A percentile compares a stretch with the other conserved stretches of the same genome.
These are phyloP conservation scores for Trichonephila clavipes DNA, from an alignment of 1,140 invertebrate species.

Conservation along the genomic window DNA sequence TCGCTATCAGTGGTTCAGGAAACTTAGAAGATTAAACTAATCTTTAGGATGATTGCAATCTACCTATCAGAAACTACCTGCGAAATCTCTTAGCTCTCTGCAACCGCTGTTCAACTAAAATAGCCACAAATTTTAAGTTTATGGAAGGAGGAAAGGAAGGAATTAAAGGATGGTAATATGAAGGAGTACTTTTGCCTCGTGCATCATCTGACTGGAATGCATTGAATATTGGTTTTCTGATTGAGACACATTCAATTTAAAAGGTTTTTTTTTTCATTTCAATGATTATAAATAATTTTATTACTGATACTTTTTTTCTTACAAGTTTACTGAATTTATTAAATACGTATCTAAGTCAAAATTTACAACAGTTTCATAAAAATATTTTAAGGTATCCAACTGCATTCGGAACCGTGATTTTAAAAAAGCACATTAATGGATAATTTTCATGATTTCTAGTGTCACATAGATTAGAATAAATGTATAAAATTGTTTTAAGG, in stretches of 20 bases:
- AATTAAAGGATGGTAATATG: neutral
- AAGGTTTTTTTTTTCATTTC: no score
- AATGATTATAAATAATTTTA: no score
- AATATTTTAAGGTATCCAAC: no score
- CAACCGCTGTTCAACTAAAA: slow-evolving; percentile 8
- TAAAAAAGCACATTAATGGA: no score
- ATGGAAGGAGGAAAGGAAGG: neutral
- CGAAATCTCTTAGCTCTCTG: slow-evolving; percentile 26
- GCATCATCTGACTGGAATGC: neutral
- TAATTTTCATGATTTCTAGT: no score
- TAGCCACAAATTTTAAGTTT: slow-evolving; percentile 38
- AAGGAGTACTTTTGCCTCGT: neutral
- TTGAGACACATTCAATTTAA: neutral
- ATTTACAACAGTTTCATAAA: no score
- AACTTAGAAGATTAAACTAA: slow-evolving; percentile 73
- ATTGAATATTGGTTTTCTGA: neutral
- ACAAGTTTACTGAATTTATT: no score
- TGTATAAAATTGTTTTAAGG: no score
- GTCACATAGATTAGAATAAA: no score
- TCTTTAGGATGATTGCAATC: slow-evolving; percentile 66
- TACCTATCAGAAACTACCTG: slow-evolving; percentile 46
- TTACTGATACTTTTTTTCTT: no score
- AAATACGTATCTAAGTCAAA: no score
- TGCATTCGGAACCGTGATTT: no score
- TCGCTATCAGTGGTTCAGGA: slow-evolving; percentile 41